A percentile compares a stretch with the other conserved stretches of the same genome.
phyloP scores from a whole-genome alignment of 2,888 invertebrate species.

The Epinotia ramella region DNA sequence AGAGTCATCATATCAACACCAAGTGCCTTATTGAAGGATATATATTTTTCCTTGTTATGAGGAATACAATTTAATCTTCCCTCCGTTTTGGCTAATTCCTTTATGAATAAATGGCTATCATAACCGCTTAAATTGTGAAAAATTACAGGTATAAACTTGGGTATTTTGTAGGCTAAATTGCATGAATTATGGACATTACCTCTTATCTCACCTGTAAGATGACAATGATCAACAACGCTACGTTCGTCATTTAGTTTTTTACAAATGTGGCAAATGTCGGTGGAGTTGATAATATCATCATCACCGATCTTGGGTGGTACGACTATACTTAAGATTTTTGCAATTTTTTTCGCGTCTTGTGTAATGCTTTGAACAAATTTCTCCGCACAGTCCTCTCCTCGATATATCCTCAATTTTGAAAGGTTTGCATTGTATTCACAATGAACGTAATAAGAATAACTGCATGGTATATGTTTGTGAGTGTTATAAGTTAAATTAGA shows the following conservation, averaged over 20 bases:
- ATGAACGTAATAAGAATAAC: slow-evolving; percentile 46
- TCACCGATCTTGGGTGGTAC: not conserved
- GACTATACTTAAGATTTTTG: not conserved
- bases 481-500: slow-evolving; percentile 48
- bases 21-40: not conserved
- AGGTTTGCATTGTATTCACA: not conserved
- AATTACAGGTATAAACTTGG: slow-evolving; percentile 47
- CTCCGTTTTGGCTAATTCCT: slow-evolving; percentile 50
- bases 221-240: slow-evolving; percentile 47
- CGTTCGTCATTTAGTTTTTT: slow-evolving; percentile 40
- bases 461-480: slow-evolving; percentile 51
- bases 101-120: slow-evolving; percentile 56
- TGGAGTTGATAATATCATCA: not conserved
- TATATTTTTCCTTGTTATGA: slow-evolving; percentile 16
- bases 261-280: slow-evolving; percentile 48
- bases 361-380: slow-evolving; percentile 3
- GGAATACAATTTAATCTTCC: slow-evolving; percentile 49
- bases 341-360: not conserved
- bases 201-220: slow-evolving; percentile 51
- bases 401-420: not conserved
- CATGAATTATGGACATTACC: slow-evolving; percentile 52
- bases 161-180: slow-evolving; percentile 48
- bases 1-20: not conserved
- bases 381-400: not conserved
- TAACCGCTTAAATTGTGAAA: slow-evolving; percentile 41